A percentile compares a stretch with the other conserved stretches of the same genome.
These are phyloP conservation scores for Canis aureus DNA, from an alignment of 2,113 vertebrate species.

Conservation along the genomic window DNA sequence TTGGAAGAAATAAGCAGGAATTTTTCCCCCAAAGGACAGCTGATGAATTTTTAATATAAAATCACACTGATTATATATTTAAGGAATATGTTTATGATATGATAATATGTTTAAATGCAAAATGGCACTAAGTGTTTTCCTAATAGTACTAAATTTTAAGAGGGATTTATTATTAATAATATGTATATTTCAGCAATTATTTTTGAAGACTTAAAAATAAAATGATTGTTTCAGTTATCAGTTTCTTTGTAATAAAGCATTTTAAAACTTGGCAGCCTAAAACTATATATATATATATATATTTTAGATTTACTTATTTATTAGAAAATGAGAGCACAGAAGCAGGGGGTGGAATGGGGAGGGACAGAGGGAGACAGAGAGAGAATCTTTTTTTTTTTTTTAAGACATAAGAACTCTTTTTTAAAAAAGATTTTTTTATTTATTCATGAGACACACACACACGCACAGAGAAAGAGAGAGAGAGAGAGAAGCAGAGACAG, in stretches of 20 bases:
- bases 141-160: not conserved
- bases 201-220: not conserved
- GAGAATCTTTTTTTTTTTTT: not conserved
- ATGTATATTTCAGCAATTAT: not conserved
- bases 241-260: not conserved
- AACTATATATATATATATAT: not conserved
- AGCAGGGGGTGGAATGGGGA: fast-evolving
- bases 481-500: too few relatives aligned
- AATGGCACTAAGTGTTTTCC: not conserved
- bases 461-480: too few relatives aligned
- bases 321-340: not conserved
- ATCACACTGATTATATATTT: not conserved
- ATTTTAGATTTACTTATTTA: not conserved
- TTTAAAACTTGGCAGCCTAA: not conserved
- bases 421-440: too few relatives aligned
- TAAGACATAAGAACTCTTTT: too few relatives aligned
- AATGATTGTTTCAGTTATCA: not conserved
- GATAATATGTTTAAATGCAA: not conserved
- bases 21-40: not conserved
- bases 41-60: not conserved
- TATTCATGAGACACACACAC: too few relatives aligned
- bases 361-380: not conserved
- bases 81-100: not conserved
- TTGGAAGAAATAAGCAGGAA: not conserved
- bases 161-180: not conserved